Evolutionary conservation across 2,797 vertebrate species (phyloP).

Genomic region (Coregonus suidteri): DNA sequence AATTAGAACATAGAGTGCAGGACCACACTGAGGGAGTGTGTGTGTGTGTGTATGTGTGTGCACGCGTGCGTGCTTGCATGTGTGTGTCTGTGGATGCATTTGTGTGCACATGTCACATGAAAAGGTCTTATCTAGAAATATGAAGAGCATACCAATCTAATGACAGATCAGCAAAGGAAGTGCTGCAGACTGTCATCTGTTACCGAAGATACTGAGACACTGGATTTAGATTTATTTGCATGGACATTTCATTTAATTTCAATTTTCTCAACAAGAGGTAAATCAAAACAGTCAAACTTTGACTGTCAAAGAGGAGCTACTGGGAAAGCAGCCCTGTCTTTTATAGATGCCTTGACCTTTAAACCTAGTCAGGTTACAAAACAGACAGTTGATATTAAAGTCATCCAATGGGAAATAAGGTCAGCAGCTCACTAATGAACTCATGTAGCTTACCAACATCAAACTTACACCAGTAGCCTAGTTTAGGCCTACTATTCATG

Average conservation of each 20-base stretch:
- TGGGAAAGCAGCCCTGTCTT: conserved; percentile 7
- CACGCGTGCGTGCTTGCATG: conserved; percentile 2
- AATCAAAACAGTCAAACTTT: neutral
- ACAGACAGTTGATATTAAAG: conserved; percentile 66
- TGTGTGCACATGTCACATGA: neutral
- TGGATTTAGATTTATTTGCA: neutral
- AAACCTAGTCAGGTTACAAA: conserved; percentile 48
- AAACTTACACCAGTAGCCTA: neutral
- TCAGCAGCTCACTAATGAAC: conserved; percentile 50
- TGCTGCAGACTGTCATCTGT: neutral
- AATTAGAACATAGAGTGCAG: neutral
- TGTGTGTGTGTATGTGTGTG: neutral
- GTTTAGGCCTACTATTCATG: neutral
- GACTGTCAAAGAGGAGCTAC: neutral
- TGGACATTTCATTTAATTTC: neutral
- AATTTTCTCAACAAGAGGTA: neutral
- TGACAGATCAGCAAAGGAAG: neutral
- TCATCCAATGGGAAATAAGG: conserved; percentile 60
- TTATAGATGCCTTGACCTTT: conserved; percentile 38
- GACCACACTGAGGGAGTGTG: neutral
- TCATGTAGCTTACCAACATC: conserved; percentile 20
- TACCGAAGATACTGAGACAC: neutral
- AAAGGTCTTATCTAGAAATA: neutral
- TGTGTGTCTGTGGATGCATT: neutral
- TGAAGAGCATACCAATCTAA: neutral